Conservation (phyloP, 2,797 vertebrate genomes). For the Enoplosus armatus region DNA sequence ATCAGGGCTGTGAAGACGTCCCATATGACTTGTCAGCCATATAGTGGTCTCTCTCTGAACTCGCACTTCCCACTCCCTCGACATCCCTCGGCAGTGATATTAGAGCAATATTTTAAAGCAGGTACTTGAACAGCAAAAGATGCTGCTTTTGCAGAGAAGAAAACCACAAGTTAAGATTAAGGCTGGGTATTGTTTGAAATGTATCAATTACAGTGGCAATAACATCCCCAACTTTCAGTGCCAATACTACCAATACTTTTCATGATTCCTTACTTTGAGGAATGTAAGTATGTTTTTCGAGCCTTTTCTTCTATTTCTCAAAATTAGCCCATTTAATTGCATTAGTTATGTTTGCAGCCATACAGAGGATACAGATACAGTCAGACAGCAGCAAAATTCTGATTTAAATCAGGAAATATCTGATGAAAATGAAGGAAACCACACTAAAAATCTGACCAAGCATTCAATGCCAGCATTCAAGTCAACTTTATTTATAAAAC, state of each 20-base stretch:
- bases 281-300: constrained; percentile 4
- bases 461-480: constrained; percentile 3
- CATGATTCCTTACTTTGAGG: background rate
- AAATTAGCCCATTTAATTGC: constrained; percentile 7
- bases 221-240: background rate
- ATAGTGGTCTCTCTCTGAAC: constrained; percentile 49
- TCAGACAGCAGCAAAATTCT: background rate
- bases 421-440: background rate
- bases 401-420: background rate
- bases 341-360: background rate
- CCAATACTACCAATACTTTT: background rate
- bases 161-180: constrained; percentile 10
- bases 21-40: constrained; percentile 62
- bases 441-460: background rate
- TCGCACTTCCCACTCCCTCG: constrained; percentile 34
- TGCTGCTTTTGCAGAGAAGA: constrained; percentile 20
- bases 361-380: background rate
- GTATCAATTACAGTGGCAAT: constrained; percentile 14
- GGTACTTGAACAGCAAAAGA: constrained; percentile 40
- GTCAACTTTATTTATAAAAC: no score
- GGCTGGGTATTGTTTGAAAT: background rate
- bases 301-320: background rate
- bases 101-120: constrained; percentile 50
- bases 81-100: constrained; percentile 42
- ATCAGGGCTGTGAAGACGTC: constrained; percentile 63